Percentiles rank a stretch among this genome's conserved stretches.
These are phyloP conservation scores for Mesorhabditis spiculigera DNA, from an alignment of 2,888 invertebrate genomes.

Conservation along the genomic window DNA sequence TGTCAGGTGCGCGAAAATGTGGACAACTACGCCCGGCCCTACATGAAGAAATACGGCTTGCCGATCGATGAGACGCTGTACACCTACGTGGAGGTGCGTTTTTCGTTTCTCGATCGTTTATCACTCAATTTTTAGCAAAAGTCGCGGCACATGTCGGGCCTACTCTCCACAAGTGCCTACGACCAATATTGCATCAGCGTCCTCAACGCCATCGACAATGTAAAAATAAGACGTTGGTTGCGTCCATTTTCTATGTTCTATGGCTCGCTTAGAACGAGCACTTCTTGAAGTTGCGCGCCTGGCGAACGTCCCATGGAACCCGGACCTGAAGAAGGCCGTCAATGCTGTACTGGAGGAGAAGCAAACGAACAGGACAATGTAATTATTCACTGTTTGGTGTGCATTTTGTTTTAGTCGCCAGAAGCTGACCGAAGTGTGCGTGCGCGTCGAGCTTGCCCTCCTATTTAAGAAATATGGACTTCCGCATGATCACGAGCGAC, in stretches of 20 bases:
- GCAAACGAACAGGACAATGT: neutral
- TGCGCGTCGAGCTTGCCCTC: neutral
- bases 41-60: conserved; percentile 37
- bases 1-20: conserved; percentile 25
- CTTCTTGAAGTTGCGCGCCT: conserved; percentile 29
- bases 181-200: conserved; percentile 39
- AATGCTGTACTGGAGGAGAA: conserved; percentile 16
- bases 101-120: neutral
- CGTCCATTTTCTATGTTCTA: conserved; percentile 12
- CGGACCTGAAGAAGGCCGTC: conserved; percentile 29
- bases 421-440: neutral
- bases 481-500: neutral
- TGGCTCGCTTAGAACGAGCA: neutral
- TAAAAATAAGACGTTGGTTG: conserved; percentile 17
- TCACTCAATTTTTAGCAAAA: conserved; percentile 9
- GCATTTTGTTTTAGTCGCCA: neutral
- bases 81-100: conserved; percentile 31
- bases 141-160: conserved; percentile 9
- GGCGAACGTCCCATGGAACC: conserved; percentile 37
- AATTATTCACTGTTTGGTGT: neutral
- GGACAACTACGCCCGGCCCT: conserved; percentile 38
- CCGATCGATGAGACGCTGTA: conserved; percentile 37
- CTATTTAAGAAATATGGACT: neutral
- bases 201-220: conserved; percentile 24
- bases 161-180: conserved; percentile 22